These are phyloP conservation scores for Corythaixoides concolor DNA, from an alignment of 2,113 vertebrate species.

Conservation along the genomic window DNA sequence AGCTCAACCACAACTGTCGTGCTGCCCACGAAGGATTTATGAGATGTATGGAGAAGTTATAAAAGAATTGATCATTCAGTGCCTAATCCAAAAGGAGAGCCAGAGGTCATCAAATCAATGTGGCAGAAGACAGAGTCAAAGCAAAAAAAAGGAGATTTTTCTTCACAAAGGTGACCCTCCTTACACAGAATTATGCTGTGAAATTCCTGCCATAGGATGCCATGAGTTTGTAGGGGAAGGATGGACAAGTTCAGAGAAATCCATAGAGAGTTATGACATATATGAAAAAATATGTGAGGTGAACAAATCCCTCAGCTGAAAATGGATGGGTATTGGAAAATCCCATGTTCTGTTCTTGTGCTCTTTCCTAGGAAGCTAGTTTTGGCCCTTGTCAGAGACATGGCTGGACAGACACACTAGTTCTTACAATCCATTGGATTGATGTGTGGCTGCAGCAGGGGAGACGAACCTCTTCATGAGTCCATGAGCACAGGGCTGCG, in stretches of 20 bases:
- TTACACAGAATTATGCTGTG: fast-evolving
- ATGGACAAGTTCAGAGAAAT: not conserved
- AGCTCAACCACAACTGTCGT: not conserved
- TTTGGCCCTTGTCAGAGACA: not conserved
- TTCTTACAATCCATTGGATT: not conserved
- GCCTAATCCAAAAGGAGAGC: not conserved
- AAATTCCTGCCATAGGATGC: not conserved
- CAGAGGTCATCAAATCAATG: not conserved
- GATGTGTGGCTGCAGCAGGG: not conserved
- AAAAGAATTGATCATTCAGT: not conserved
- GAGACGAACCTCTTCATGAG: not conserved
- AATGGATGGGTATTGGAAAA: not conserved
- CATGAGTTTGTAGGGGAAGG: not conserved
- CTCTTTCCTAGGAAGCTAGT: not conserved
- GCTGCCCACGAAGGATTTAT: not conserved
- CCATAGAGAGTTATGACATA: not conserved
- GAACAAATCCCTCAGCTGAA: not conserved
- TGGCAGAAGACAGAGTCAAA: not conserved
- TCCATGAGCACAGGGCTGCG: not conserved
- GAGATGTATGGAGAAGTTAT: not conserved
- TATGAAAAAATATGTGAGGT: not conserved
- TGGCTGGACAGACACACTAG: not conserved
- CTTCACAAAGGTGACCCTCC: not conserved
- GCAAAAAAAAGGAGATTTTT: not conserved
- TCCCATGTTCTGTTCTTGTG: not conserved